Conservation (phyloP, 2,113 vertebrate genomes). For the Festucalex cinctus region DNA sequence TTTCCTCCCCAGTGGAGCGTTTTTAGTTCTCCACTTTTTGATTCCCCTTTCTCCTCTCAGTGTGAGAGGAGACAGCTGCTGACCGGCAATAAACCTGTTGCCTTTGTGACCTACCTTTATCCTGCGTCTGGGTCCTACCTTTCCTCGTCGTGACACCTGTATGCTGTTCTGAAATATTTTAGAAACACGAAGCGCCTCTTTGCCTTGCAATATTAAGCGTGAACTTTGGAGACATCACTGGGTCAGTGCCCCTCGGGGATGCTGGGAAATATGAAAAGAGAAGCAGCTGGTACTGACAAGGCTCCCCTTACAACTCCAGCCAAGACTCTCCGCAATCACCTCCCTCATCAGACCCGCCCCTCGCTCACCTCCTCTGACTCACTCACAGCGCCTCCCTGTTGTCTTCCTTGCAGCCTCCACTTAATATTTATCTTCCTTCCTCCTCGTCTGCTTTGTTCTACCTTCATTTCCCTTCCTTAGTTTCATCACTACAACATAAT, state of each 20-base stretch:
- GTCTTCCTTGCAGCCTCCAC: background rate
- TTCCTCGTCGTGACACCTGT: too few species aligned
- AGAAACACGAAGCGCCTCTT: conserved; percentile 6
- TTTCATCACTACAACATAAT: background rate
- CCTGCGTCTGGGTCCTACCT: too few species aligned
- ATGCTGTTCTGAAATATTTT: background rate
- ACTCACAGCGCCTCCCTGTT: conserved; percentile 8
- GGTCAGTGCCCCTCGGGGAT: conserved; percentile 26
- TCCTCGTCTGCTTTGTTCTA: background rate
- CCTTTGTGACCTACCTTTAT: too few species aligned
- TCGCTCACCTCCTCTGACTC: conserved; percentile 4
- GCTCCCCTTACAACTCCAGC: conserved; percentile 30
- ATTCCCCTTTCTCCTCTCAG: too few species aligned
- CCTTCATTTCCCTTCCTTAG: background rate
- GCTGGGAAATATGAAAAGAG: conserved; percentile 40
- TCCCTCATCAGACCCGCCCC: conserved; percentile 5
- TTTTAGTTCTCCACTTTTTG: too few species aligned
- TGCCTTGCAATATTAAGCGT: conserved; percentile 20
- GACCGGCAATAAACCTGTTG: too few species aligned
- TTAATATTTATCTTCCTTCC: background rate
- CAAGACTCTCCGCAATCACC: conserved; percentile 19
- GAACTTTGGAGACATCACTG: conserved; percentile 34
- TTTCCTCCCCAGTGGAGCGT: too few species aligned
- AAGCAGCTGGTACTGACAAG: conserved; percentile 47
- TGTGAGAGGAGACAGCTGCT: too few species aligned